A percentile compares a stretch with the other conserved stretches of the same genome.
phyloP scores from a whole-genome alignment of 2,888 invertebrate species.

The Drosophila kuntzei region DNA sequence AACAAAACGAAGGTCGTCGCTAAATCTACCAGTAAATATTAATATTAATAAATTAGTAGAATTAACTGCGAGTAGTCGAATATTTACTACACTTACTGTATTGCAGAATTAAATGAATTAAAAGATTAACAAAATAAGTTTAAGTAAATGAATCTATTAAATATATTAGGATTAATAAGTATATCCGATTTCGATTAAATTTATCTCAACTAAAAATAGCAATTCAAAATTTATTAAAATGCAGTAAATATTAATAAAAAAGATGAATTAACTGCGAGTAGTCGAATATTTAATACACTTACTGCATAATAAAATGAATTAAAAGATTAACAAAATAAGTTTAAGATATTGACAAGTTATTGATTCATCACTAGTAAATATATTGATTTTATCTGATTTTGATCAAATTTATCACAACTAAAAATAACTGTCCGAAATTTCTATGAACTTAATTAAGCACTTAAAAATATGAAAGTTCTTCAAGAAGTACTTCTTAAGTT shows the following conservation, averaged over 20 bases:
- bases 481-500: too few species aligned
- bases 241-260: slow-evolving; percentile 15
- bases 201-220: too few species aligned
- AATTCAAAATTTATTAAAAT: too few species aligned
- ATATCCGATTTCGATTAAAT: too few species aligned
- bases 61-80: neutral
- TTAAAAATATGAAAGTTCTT: too few species aligned
- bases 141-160: neutral
- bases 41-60: slow-evolving; percentile 6
- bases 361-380: too few species aligned
- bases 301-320: neutral
- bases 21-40: neutral
- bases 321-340: neutral
- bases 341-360: neutral
- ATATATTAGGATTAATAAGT: too few species aligned
- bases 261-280: neutral
- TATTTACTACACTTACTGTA: neutral
- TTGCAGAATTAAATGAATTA: neutral
- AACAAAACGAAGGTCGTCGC: neutral
- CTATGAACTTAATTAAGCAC: too few species aligned
- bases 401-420: too few species aligned
- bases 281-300: neutral
- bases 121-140: neutral
- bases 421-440: too few species aligned
- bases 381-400: too few species aligned